Percentiles rank a stretch among this genome's conserved stretches.
These are phyloP conservation scores for Nanorana parkeri DNA, from an alignment of 2,113 vertebrate species.

Conservation along the genomic window DNA sequence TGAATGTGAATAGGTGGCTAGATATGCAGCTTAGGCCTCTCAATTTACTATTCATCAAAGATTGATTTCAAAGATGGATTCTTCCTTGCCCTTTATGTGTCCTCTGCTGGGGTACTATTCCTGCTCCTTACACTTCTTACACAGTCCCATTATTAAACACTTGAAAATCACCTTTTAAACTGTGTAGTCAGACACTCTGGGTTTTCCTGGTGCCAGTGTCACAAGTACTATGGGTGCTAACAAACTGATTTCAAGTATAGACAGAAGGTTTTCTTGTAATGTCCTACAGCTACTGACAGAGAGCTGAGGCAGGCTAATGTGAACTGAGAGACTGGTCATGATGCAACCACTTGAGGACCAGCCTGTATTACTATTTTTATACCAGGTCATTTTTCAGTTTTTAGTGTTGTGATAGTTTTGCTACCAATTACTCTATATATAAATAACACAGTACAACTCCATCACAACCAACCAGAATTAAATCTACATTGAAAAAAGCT, in stretches of 20 bases:
- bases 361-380: no score
- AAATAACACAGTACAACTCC: no score
- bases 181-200: neutral
- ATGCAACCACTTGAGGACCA: no score
- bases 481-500: no score
- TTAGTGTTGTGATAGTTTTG: no score
- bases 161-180: slow-evolving; percentile 2
- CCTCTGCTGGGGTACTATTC: slow-evolving; percentile 5
- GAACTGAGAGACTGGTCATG: neutral
- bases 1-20: neutral
- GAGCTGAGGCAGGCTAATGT: neutral
- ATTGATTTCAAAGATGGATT: slow-evolving; percentile 15
- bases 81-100: slow-evolving; percentile 24
- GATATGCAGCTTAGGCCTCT: neutral
- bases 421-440: no score
- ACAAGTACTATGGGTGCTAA: neutral
- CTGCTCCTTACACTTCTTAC: slow-evolving; percentile 1
- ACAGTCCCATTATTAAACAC: slow-evolving; percentile 1
- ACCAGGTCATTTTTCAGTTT: no score
- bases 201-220: neutral
- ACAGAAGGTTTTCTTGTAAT: slow-evolving; percentile 1
- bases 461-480: no score
- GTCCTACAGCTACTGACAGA: neutral
- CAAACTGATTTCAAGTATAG: neutral
- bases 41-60: slow-evolving; percentile 12